Percentiles rank a stretch among this genome's conserved stretches.
Evolutionary conservation across 2,113 vertebrate genomes (phyloP).

Genomic region (Datnioides undecimradiatus): DNA sequence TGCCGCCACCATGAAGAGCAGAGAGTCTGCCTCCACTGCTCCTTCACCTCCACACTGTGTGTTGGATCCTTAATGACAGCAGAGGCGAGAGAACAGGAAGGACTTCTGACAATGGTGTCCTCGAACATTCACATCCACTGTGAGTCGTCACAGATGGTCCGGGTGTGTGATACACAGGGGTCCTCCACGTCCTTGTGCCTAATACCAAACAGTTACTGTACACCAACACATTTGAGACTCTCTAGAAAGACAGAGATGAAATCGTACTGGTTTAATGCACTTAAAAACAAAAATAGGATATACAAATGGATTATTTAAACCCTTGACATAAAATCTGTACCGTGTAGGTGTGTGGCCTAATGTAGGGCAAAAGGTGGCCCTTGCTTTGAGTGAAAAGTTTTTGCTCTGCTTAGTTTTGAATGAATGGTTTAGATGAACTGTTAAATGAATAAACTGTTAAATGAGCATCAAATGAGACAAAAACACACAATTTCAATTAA

Average conservation of each 20-base stretch:
- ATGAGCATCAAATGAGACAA: neutral
- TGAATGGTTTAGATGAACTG: neutral
- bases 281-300: neutral
- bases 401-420: neutral
- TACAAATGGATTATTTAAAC: neutral
- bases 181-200: conserved; percentile 17
- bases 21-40: conserved; percentile 44
- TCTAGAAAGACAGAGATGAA: neutral
- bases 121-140: conserved; percentile 65
- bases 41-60: conserved; percentile 41
- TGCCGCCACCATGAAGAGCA: conserved; percentile 29
- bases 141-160: conserved; percentile 51
- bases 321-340: neutral
- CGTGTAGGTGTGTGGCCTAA: neutral
- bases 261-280: neutral
- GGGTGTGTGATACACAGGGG: conserved; percentile 24
- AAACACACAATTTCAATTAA: conserved; percentile 3
- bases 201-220: conserved; percentile 19
- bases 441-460: neutral
- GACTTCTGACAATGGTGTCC: conserved; percentile 62
- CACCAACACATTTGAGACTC: conserved; percentile 5
- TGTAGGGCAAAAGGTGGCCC: neutral
- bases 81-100: conserved; percentile 58
- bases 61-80: conserved; percentile 63
- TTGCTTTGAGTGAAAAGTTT: neutral